Percentiles rank a stretch among this genome's conserved stretches.
Conservation (phyloP, 2,113 vertebrate genomes). For the Vicugna pacos region DNA sequence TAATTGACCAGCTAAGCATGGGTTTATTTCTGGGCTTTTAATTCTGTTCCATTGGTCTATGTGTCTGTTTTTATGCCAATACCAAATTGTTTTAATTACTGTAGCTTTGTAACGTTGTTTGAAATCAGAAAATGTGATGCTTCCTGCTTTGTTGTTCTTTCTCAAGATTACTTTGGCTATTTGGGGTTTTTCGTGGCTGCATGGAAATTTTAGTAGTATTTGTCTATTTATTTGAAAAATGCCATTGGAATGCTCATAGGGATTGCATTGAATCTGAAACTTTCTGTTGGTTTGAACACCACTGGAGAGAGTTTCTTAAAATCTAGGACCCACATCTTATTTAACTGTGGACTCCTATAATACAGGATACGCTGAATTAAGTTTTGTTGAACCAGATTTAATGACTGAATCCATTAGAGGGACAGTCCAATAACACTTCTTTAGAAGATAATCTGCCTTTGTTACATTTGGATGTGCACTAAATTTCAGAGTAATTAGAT, state of each 20-base stretch:
- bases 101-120: background rate
- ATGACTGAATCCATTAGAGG: background rate
- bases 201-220: background rate
- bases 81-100: background rate
- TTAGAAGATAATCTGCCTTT: background rate
- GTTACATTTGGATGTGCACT: background rate
- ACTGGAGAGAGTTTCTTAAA: background rate
- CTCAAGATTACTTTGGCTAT: background rate
- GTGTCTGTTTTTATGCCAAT: background rate
- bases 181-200: background rate
- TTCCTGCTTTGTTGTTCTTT: background rate
- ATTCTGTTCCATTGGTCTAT: background rate
- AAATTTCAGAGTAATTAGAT: background rate
- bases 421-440: background rate
- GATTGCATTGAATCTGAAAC: background rate
- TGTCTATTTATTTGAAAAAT: background rate
- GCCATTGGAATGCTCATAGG: background rate
- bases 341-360: background rate
- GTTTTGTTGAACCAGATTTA: conserved; percentile 41
- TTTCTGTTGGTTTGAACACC: background rate
- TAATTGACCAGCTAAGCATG: background rate
- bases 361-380: background rate
- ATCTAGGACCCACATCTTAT: background rate
- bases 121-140: background rate
- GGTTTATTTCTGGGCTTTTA: background rate